Evolutionary conservation across 1,140 invertebrate species (phyloP).

Genomic region (Bombus haemorrhoidalis): DNA sequence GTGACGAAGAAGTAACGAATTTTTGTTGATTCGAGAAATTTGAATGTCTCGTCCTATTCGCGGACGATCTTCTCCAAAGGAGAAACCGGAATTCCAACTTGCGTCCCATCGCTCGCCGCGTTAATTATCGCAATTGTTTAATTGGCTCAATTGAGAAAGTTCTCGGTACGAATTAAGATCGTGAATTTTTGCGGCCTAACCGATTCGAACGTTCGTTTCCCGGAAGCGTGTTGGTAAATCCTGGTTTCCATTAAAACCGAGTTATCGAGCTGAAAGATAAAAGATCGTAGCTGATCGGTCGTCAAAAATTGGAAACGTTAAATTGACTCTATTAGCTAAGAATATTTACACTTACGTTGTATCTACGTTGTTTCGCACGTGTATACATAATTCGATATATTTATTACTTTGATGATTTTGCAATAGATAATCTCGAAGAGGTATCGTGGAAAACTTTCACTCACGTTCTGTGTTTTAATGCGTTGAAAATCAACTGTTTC

Average conservation of each 20-base stretch:
- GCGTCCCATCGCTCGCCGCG: constrained; percentile 12
- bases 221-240: not conserved
- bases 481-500: constrained; percentile 7
- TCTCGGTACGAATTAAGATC: constrained; percentile 72
- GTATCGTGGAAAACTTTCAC: constrained; percentile 2
- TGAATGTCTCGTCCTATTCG: not conserved
- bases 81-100: constrained; percentile 34
- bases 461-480: not conserved
- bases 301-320: not conserved
- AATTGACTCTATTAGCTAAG: not conserved
- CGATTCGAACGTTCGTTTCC: constrained; percentile 40
- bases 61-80: not conserved
- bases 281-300: too few species aligned
- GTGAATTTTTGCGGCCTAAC: constrained; percentile 52
- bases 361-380: not conserved
- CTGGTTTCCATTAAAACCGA: too few species aligned
- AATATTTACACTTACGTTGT: not conserved
- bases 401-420: not conserved
- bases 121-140: constrained; percentile 78
- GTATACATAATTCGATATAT: not conserved
- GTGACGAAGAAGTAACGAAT: not conserved
- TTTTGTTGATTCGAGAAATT: not conserved
- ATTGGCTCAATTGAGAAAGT: constrained; percentile 78
- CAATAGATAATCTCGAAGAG: not conserved
- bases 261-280: not conserved